Evolutionary conservation across 53 echinoderm and acorn worm species (phyloP).

Genomic region (Mesocentrotus franciscanus): DNA sequence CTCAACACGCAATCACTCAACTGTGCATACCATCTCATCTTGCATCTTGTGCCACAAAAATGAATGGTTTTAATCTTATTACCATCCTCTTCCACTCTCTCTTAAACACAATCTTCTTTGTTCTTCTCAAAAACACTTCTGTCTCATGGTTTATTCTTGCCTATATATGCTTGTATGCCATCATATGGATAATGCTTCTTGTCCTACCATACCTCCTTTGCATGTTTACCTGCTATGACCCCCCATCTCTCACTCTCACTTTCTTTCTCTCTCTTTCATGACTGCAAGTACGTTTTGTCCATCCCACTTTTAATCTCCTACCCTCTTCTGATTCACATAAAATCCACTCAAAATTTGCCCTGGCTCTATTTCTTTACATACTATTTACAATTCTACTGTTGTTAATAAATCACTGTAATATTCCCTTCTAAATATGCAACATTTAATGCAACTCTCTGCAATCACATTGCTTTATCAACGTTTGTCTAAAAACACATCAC

Average conservation of each 20-base stretch:
- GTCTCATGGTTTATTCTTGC: background rate
- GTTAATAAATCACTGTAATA: slow-evolving; percentile 9
- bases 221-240: background rate
- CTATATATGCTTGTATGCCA: background rate
- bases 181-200: background rate
- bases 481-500: slow-evolving; percentile 19
- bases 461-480: slow-evolving; percentile 25
- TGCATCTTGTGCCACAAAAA: background rate
- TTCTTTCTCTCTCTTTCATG: slow-evolving; percentile 9
- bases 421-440: background rate
- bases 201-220: background rate
- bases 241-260: background rate
- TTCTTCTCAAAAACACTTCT: slow-evolving; percentile 20
- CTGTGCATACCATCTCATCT: background rate
- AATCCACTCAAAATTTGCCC: slow-evolving; percentile 20
- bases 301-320: slow-evolving; percentile 9
- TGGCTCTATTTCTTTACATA: background rate
- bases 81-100: background rate
- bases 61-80: background rate
- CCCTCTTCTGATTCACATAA: background rate
- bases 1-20: background rate
- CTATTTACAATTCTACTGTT: background rate
- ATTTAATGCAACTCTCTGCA: background rate
- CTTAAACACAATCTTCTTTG: background rate
- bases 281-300: background rate